Conservation (phyloP, 2,888 invertebrate species). For the Rugalucina vietnamica region DNA sequence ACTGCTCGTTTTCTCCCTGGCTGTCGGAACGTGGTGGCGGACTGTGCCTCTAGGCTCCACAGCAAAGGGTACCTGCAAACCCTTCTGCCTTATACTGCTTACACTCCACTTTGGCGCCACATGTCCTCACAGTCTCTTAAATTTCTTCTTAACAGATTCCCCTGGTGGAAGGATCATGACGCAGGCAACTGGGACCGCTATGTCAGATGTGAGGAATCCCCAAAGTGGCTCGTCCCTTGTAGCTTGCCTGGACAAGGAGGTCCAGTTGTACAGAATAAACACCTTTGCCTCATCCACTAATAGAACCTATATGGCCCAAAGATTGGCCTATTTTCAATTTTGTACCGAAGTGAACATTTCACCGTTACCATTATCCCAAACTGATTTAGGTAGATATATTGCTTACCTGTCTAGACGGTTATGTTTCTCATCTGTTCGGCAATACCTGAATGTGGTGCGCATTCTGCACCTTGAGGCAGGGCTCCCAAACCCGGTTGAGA, state of each 20-base stretch:
- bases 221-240: background rate
- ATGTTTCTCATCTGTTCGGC: background rate
- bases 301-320: background rate
- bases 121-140: background rate
- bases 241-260: background rate
- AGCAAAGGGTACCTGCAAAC: background rate
- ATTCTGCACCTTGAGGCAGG: background rate
- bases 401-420: background rate
- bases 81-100: background rate
- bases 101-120: background rate
- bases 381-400: background rate
- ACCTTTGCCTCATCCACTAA: background rate
- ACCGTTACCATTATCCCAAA: background rate
- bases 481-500: background rate
- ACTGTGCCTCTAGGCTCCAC: conserved; percentile 13
- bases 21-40: background rate
- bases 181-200: background rate
- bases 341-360: background rate
- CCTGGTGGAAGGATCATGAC: background rate
- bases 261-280: background rate
- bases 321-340: background rate
- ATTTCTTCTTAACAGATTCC: background rate
- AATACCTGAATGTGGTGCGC: background rate
- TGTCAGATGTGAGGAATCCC: background rate
- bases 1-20: background rate